Evolutionary conservation across 2,113 vertebrate genomes (phyloP).

Genomic region (Nicator chloris): DNA sequence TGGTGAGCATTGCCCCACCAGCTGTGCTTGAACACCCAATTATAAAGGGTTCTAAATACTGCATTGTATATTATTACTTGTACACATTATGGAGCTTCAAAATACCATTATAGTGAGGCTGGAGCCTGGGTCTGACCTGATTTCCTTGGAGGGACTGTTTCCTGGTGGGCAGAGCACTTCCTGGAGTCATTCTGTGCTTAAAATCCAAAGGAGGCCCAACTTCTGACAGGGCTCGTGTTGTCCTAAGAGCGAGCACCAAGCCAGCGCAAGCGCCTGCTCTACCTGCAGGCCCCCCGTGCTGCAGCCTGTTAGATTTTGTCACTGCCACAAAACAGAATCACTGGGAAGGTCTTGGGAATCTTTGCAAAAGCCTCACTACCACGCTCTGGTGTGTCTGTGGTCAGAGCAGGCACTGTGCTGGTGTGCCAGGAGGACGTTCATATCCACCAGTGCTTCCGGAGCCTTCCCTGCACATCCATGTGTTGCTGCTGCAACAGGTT

Average conservation of each 20-base stretch:
- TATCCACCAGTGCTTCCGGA: rapidly evolving
- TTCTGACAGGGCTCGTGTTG: background rate
- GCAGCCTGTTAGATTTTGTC: background rate
- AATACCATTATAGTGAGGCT: background rate
- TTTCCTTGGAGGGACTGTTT: background rate
- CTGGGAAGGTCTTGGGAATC: background rate
- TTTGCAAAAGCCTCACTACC: background rate
- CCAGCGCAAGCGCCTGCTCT: rapidly evolving
- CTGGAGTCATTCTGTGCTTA: background rate
- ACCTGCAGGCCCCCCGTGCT: background rate
- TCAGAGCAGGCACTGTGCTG: background rate
- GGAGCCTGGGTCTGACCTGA: background rate
- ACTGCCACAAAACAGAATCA: background rate
- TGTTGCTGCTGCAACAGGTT: background rate
- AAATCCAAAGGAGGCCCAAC: background rate
- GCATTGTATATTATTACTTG: background rate
- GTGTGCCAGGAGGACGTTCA: background rate
- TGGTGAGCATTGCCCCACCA: background rate
- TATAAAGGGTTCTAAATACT: background rate
- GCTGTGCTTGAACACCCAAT: background rate
- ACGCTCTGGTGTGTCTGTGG: background rate
- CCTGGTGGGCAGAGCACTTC: background rate
- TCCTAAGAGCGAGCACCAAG: rapidly evolving
- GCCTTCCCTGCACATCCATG: background rate
- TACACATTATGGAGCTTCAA: background rate